A percentile compares a stretch with the other conserved stretches of the same genome.
phyloP scores from a whole-genome alignment of 2,888 invertebrate genomes.

The Erynnis tages region DNA sequence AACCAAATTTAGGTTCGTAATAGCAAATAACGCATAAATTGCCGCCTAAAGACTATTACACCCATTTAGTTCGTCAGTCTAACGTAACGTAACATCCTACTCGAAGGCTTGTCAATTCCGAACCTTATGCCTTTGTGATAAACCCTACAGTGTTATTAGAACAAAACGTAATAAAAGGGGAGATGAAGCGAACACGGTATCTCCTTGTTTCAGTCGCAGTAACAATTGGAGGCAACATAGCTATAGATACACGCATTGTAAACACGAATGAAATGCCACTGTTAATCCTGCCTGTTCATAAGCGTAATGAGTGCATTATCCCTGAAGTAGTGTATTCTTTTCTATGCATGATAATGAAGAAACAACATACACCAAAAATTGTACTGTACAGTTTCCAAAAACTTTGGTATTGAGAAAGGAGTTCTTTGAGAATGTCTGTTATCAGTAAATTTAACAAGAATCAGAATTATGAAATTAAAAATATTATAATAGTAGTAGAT shows the following conservation, averaged over 20 bases:
- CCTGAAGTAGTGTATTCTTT: too few species aligned
- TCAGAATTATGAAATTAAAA: too few species aligned
- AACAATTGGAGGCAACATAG: conserved; percentile 19
- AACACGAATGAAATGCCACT: conserved; percentile 2
- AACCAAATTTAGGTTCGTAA: neutral
- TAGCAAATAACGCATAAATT: conserved; percentile 15
- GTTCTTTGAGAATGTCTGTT: too few species aligned
- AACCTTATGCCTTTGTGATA: conserved; percentile 12
- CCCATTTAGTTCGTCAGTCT: conserved; percentile 16
- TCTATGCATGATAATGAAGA: too few species aligned
- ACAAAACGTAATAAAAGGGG: conserved; percentile 21
- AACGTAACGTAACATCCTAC: neutral
- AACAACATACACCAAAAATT: too few species aligned
- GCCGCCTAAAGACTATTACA: conserved; percentile 20
- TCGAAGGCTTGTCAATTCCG: neutral
- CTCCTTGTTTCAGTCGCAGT: conserved; percentile 21
- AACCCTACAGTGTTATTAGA: conserved; percentile 1
- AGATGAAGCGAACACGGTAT: conserved; percentile 18
- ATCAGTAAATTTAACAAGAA: too few species aligned
- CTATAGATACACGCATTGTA: conserved; percentile 8
- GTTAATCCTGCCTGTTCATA: conserved; percentile 5
- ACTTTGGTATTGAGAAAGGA: too few species aligned
- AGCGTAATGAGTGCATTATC: neutral
- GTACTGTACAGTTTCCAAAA: too few species aligned
- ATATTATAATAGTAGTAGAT: too few species aligned